Conservation (phyloP, 2,888 invertebrate genomes). For the Sussaba pulchella region DNA sequence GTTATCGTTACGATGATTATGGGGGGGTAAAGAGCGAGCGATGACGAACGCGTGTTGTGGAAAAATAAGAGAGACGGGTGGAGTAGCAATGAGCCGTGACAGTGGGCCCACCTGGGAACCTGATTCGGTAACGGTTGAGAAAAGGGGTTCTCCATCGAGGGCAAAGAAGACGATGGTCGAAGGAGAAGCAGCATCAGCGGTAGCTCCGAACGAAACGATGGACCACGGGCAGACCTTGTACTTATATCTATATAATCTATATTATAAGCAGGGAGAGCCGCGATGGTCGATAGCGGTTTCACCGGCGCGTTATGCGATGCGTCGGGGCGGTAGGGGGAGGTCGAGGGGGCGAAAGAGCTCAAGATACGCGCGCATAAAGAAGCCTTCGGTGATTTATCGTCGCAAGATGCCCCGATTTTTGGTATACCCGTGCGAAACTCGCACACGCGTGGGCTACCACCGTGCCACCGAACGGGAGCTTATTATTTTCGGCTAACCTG, state of each 20-base stretch:
- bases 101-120: conserved; percentile 43
- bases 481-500: conserved; percentile 83
- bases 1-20: no score
- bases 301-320: conserved; percentile 39
- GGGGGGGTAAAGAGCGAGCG: neutral
- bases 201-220: conserved; percentile 14
- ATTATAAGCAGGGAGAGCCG: conserved; percentile 29
- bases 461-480: conserved; percentile 79
- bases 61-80: neutral
- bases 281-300: conserved; percentile 56
- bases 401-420: conserved; percentile 80
- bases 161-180: conserved; percentile 26
- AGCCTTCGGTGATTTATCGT: conserved; percentile 80
- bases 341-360: conserved; percentile 69
- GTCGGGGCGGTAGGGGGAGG: neutral
- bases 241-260: no score
- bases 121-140: conserved; percentile 46
- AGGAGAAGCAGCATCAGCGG: conserved; percentile 4
- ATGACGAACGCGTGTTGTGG: neutral
- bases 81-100: neutral
- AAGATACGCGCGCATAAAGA: conserved; percentile 70
- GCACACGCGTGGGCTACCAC: conserved; percentile 54
- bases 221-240: conserved; percentile 27
- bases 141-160: conserved; percentile 40
- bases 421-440: conserved; percentile 73